Evolutionary conservation across 2,113 vertebrate genomes (phyloP), one percentile per base, ranked within the genome.

Genomic region (Brachyhypopomus gauderio): DNA sequence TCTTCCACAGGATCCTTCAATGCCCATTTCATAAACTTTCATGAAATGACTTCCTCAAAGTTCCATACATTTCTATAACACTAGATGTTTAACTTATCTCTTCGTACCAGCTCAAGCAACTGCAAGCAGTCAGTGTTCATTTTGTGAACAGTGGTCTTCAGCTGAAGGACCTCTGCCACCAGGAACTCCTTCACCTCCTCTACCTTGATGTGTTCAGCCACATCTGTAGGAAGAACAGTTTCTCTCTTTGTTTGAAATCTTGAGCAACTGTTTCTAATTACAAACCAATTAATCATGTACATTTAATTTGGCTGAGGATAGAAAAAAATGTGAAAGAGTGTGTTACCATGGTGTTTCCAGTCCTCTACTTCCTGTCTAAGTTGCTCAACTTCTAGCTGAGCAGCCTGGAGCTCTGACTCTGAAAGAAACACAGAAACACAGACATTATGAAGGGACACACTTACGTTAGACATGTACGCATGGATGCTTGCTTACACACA

Each of bases 101-200:
- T n/a, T n/a, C 81, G 75, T 76, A 95, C 95, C 88, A 88, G 87
- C 45, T 93, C 91, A 1, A 91, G 89, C 78, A 94, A 89, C 0
- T 82, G 79, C 76, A 88, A 91, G 73, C 90, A 95, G 85, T 97
- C 95, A 3, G 90, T 88, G 72, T 96, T 93, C 0, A 96, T 91
- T 0, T 77, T 82, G 72, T 90, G 92, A 22, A 97, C 92, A 1
- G 90, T 86, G 0, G 78, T 89, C 83, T 91, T 90, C 88, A 96
- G n/a, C n/a, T n/a, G n/a, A n/a, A n/a, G n/a, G n/a, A n/a, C n/a
- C n/a, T n/a, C n/a, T n/a, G 87, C 88, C 83, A 96, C 93, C 89
- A 96, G 81, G 0, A 85, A 89, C 80, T 88, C 90, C 63, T 90
- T n/a, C 41, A 90, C 90, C 85, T 95, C 95, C 90, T 94, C 96